Evolutionary conservation across 2,113 vertebrate species (phyloP).

Genomic region (Cyprinodon brontotheroides): DNA sequence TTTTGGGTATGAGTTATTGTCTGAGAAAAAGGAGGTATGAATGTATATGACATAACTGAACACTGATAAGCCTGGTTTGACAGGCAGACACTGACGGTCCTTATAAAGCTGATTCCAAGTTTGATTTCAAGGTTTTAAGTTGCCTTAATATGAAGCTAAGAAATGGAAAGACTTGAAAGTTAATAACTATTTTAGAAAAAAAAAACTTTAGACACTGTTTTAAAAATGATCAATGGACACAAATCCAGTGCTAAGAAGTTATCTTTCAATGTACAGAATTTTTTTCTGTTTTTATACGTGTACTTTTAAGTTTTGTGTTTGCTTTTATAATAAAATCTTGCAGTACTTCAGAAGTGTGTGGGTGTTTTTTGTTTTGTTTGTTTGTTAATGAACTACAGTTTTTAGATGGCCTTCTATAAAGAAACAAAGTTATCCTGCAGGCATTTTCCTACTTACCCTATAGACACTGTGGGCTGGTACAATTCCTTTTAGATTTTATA

Average conservation of each 20-base stretch:
- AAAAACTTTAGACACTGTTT: constrained; percentile 10
- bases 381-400: too few relatives aligned
- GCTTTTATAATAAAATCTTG: constrained; percentile 59
- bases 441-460: not conserved
- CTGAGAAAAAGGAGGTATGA: not conserved
- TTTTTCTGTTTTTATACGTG: constrained; percentile 50
- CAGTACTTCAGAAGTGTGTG: not conserved
- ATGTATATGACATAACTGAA: not conserved
- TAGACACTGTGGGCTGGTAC: too few relatives aligned
- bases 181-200: not conserved
- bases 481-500: not conserved
- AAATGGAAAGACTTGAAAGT: constrained; percentile 50
- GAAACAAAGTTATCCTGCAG: not conserved
- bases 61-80: constrained; percentile 10
- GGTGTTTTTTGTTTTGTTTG: too few relatives aligned
- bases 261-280: not conserved
- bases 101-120: constrained; percentile 6
- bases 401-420: not conserved
- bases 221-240: constrained; percentile 3
- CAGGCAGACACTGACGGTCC: constrained; percentile 2
- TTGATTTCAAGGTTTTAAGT: constrained; percentile 47
- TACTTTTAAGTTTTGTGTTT: constrained; percentile 34
- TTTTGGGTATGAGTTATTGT: constrained; percentile 2
- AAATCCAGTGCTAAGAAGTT: not conserved
- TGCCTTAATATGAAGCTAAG: constrained; percentile 71